phyloP scores from a whole-genome alignment of 1,140 invertebrate species.

The Diachasma alloeum region DNA sequence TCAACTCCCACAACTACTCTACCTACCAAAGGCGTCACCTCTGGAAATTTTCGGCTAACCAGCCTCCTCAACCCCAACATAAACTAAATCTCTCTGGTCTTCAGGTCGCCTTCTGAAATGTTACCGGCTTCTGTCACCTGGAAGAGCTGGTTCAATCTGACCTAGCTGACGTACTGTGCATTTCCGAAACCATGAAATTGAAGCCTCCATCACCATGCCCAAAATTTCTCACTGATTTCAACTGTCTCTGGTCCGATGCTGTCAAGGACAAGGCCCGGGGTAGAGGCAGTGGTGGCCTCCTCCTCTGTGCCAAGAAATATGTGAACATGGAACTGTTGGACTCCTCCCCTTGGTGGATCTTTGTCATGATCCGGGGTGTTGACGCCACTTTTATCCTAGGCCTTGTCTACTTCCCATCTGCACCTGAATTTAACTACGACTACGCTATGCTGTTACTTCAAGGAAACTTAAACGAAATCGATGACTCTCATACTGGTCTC shows the following conservation, averaged over 20 bases:
- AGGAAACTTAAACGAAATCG: neutral
- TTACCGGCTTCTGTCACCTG: neutral
- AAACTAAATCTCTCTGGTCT: neutral
- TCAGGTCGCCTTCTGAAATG: neutral
- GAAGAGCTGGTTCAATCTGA: neutral
- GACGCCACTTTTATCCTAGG: neutral
- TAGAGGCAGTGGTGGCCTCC: slow-evolving; percentile 7
- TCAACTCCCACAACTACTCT: slow-evolving; percentile 2
- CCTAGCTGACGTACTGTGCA: neutral
- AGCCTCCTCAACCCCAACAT: neutral
- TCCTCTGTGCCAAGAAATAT: neutral
- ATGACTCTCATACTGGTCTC: neutral
- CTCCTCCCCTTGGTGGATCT: neutral
- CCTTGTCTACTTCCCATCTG: no score
- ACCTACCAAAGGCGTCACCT: neutral
- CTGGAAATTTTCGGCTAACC: neutral
- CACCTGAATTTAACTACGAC: neutral
- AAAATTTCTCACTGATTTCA: neutral
- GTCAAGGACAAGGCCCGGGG: neutral
- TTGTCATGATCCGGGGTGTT: neutral
- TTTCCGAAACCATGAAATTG: slow-evolving; percentile 15
- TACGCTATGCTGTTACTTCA: neutral
- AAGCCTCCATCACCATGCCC: neutral
- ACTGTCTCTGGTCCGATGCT: slow-evolving; percentile 15
- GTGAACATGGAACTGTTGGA: neutral